Conservation (phyloP, 2,113 vertebrate genomes). For the Amblyornis subalaris region DNA sequence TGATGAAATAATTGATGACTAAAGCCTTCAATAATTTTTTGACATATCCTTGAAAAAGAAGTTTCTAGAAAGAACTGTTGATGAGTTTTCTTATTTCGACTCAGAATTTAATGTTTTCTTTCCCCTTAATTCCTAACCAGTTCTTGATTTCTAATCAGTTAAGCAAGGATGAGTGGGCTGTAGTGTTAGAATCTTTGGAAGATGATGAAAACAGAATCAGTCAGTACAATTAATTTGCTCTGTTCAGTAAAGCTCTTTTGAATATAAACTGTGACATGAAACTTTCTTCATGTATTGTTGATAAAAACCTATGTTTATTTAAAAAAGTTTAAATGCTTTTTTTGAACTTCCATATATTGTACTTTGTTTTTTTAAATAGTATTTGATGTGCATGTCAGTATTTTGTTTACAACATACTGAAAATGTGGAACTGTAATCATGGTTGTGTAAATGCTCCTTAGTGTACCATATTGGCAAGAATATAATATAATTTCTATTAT, state of each 20-base stretch:
- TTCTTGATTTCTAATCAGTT: not conserved
- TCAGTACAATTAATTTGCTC: not conserved
- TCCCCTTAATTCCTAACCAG: not conserved
- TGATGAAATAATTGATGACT: not conserved
- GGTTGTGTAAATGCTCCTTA: not conserved
- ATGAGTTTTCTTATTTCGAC: not conserved
- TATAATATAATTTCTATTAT: not conserved
- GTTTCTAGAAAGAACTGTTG: not conserved
- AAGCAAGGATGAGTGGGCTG: not conserved
- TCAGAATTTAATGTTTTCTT: not conserved
- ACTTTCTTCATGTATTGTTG: not conserved
- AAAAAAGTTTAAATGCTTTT: not conserved
- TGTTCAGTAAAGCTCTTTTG: not conserved
- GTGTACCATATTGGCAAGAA: not conserved
- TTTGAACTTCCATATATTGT: not conserved
- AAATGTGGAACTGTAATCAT: not conserved
- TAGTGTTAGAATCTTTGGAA: not conserved
- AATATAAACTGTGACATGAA: not conserved
- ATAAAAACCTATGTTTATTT: not conserved
- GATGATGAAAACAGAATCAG: not conserved
- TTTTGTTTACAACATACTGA: not conserved
- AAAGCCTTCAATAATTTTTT: not conserved
- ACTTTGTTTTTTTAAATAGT: not conserved
- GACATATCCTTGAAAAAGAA: not conserved
- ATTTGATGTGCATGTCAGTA: not conserved